These are phyloP conservation scores for Rhinolophus sinicus DNA, from an alignment of 2,113 vertebrate species.

Conservation along the genomic window DNA sequence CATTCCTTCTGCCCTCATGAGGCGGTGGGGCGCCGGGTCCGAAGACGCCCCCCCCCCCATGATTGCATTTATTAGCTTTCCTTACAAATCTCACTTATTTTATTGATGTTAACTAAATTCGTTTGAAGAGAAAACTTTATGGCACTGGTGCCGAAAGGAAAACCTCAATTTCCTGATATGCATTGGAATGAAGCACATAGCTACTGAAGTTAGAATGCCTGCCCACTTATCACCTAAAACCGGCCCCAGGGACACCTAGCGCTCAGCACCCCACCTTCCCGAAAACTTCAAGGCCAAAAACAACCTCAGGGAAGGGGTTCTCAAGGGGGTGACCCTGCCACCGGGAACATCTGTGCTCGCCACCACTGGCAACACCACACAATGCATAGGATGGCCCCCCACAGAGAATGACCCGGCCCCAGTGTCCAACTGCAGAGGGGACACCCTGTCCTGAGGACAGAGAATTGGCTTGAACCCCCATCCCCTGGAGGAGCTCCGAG, in stretches of 20 bases:
- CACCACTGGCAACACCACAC: too few species aligned
- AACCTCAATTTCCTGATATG: not conserved
- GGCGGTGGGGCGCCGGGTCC: not conserved
- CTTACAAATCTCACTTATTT: not conserved
- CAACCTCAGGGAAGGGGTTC: not conserved
- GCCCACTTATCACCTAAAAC: rapidly evolving
- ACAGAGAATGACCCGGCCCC: not conserved
- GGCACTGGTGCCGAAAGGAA: not conserved
- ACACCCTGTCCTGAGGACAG: not conserved
- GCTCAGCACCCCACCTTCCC: rapidly evolving
- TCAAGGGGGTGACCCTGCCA: not conserved
- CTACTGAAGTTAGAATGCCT: not conserved
- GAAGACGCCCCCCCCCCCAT: not conserved
- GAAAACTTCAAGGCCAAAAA: not conserved
- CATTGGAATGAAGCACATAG: rapidly evolving
- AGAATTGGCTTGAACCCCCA: rapidly evolving
- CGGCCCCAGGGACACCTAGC: not conserved
- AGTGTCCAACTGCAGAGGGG: not conserved
- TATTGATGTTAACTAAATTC: not conserved
- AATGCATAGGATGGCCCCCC: too few species aligned
- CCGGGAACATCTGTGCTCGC: not conserved
- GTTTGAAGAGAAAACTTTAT: not conserved
- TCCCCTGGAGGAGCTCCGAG: rapidly evolving
- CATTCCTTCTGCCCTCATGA: too few species aligned
- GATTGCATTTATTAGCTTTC: not conserved